Evolutionary conservation across 2,888 invertebrate species (phyloP).

Genomic region (Luperina nickerlii): DNA sequence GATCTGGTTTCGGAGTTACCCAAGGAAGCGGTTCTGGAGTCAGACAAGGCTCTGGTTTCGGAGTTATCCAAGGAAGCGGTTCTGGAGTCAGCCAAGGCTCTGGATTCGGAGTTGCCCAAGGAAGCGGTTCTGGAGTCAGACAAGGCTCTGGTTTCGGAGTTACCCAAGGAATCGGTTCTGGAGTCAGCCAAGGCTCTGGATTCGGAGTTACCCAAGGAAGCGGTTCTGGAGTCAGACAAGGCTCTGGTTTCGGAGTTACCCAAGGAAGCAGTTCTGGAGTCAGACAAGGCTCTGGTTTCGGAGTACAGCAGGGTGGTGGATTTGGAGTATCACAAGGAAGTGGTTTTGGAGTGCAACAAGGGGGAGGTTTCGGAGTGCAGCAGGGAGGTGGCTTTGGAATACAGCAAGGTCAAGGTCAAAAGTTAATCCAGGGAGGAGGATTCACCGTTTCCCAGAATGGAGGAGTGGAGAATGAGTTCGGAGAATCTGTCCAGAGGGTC

Average conservation of each 20-base stretch:
- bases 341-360: conserved; percentile 33
- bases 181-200: conserved; percentile 25
- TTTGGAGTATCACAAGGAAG: conserved; percentile 46
- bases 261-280: conserved; percentile 41
- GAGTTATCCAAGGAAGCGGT: conserved; percentile 20
- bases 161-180: conserved; percentile 28
- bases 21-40: conserved; percentile 41
- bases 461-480: conserved; percentile 63
- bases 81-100: conserved; percentile 45
- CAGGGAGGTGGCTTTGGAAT: conserved; percentile 56
- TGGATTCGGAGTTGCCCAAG: conserved; percentile 23
- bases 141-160: conserved; percentile 40
- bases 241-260: conserved; percentile 11
- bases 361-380: conserved; percentile 30
- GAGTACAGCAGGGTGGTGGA: conserved; percentile 22
- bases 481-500: conserved; percentile 56
- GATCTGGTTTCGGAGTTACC: conserved; percentile 14
- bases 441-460: conserved; percentile 66
- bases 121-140: conserved; percentile 29
- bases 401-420: conserved; percentile 61
- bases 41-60: conserved; percentile 39
- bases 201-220: conserved; percentile 33
- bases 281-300: conserved; percentile 40
- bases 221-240: conserved; percentile 42
- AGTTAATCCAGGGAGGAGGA: conserved; percentile 64